These are phyloP conservation scores for Tragopan temminckii DNA, from an alignment of 2,797 vertebrate genomes.

Conservation along the genomic window DNA sequence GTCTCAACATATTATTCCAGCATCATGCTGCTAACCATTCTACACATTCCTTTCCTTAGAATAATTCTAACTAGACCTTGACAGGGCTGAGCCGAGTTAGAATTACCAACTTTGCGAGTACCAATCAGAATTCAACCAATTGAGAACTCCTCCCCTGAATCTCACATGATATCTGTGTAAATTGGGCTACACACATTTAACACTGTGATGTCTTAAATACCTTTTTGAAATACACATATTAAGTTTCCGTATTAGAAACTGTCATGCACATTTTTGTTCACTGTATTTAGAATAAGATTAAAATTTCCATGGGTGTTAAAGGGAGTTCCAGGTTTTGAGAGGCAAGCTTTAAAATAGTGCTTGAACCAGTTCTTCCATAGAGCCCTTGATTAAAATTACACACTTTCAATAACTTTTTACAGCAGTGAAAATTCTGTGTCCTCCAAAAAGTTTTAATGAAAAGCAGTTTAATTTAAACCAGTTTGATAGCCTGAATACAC, in stretches of 20 bases:
- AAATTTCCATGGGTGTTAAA: slow-evolving; percentile 21
- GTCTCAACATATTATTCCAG: slow-evolving; percentile 40
- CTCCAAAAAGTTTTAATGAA: slow-evolving; percentile 69
- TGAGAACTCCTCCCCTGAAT: slow-evolving; percentile 27
- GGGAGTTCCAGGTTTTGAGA: not conserved
- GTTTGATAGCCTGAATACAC: slow-evolving; percentile 66
- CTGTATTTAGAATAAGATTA: slow-evolving; percentile 32
- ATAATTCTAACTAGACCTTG: slow-evolving; percentile 44
- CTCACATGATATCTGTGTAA: not conserved
- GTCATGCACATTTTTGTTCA: not conserved
- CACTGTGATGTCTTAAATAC: slow-evolving; percentile 2
- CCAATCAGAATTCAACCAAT: not conserved
- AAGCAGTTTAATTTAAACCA: slow-evolving; percentile 63
- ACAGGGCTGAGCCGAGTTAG: not conserved
- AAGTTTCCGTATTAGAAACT: slow-evolving; percentile 6
- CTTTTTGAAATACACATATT: slow-evolving; percentile 4
- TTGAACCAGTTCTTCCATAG: slow-evolving; percentile 39
- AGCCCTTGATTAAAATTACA: slow-evolving; percentile 32
- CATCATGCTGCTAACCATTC: slow-evolving; percentile 52
- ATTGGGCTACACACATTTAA: slow-evolving; percentile 1
- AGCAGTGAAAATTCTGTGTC: slow-evolving; percentile 55
- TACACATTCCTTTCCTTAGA: slow-evolving; percentile 51
- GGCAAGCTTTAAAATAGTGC: slow-evolving; percentile 44
- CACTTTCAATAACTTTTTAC: slow-evolving; percentile 58
- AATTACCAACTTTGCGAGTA: slow-evolving; percentile 36